A percentile compares a stretch with the other conserved stretches of the same genome.
Evolutionary conservation across 2,888 invertebrate species (phyloP).

Genomic region (Pammene fasciana): DNA sequence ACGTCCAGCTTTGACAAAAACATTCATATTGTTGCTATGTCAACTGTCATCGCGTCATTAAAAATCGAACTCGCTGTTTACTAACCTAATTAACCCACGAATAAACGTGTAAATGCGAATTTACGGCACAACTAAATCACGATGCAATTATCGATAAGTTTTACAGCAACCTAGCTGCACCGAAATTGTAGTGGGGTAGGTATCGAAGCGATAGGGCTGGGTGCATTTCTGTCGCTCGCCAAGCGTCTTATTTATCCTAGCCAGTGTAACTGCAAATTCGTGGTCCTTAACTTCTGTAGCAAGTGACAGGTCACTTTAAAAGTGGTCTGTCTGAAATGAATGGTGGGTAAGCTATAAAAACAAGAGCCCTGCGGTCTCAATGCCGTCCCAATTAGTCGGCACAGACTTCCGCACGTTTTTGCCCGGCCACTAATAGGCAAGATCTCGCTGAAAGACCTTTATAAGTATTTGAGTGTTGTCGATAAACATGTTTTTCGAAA

Average conservation of each 20-base stretch:
- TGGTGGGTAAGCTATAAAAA: not conserved
- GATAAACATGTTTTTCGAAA: slow-evolving; percentile 11
- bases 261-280: not conserved
- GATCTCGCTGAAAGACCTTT: slow-evolving; percentile 64
- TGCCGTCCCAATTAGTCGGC: slow-evolving; percentile 75
- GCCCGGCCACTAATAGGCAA: slow-evolving; percentile 76
- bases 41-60: too few relatives aligned
- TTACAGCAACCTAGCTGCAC: slow-evolving; percentile 25
- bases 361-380: slow-evolving; percentile 63
- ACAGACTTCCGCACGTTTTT: slow-evolving; percentile 79
- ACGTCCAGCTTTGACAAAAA: too few relatives aligned
- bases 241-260: not conserved
- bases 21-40: too few relatives aligned
- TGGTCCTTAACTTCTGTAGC: not conserved
- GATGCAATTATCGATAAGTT: slow-evolving; percentile 32
- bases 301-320: not conserved
- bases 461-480: slow-evolving; percentile 46
- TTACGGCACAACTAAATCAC: slow-evolving; percentile 14
- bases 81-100: slow-evolving; percentile 3
- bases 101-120: slow-evolving; percentile 23
- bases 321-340: not conserved
- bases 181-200: slow-evolving; percentile 30
- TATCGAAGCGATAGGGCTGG: slow-evolving; percentile 50
- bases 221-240: not conserved
- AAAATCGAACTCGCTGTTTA: not conserved